Conservation (phyloP, 92 coral and sea anemone genomes). For the Phenganax subtilis region DNA sequence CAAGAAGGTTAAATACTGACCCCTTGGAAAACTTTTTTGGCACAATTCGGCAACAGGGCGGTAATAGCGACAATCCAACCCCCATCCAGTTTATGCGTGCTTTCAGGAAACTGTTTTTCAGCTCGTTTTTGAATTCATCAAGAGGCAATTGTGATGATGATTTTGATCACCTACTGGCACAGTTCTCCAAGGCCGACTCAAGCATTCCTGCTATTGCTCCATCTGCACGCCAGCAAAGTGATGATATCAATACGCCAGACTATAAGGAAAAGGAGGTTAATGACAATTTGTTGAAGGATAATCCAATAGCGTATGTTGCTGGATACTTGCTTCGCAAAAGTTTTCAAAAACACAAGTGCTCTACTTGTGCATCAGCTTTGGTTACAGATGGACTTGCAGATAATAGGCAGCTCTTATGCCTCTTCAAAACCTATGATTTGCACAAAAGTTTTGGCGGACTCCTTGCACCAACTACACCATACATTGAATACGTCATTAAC, state of each 20-base stretch:
- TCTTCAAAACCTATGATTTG: not conserved
- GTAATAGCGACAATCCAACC: constrained; percentile 25
- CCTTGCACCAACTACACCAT: not conserved
- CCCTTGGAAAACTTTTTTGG: constrained; percentile 36
- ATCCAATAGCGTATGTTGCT: constrained; percentile 18
- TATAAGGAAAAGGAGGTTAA: not conserved
- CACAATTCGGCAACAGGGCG: constrained; percentile 28
- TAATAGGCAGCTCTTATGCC: not conserved
- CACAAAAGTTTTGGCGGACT: not conserved
- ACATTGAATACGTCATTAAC: not conserved
- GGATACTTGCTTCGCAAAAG: constrained; percentile 21
- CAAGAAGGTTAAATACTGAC: constrained; percentile 35
- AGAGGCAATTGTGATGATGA: constrained; percentile 32
- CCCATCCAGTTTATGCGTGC: constrained; percentile 24
- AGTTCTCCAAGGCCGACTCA: not conserved
- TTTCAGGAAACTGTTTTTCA: constrained; percentile 36
- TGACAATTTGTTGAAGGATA: not conserved
- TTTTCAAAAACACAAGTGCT: constrained; percentile 1
- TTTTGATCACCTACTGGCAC: constrained; percentile 14
- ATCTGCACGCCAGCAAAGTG: not conserved
- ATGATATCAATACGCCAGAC: constrained; percentile 4
- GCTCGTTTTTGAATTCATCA: constrained; percentile 14
- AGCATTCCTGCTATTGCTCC: not conserved
- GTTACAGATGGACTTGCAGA: not conserved
- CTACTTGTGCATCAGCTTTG: not conserved